phyloP scores from a whole-genome alignment of 1,140 invertebrate genomes.

The Cherax destructor region DNA sequence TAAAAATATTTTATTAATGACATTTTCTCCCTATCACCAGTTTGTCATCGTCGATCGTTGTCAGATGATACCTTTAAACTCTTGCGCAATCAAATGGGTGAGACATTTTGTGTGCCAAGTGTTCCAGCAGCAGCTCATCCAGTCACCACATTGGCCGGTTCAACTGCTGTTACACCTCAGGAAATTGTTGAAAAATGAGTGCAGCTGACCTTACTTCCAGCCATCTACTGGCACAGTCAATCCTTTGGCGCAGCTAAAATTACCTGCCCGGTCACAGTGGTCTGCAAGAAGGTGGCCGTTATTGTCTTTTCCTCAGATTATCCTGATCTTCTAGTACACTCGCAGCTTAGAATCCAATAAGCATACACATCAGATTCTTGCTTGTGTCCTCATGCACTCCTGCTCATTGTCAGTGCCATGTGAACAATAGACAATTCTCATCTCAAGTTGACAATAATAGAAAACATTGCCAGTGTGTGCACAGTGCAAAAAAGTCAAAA shows the following conservation, averaged over 20 bases:
- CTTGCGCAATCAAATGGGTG: slow-evolving; percentile 62
- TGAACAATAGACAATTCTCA: slow-evolving; percentile 46
- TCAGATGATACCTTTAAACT: slow-evolving; percentile 81
- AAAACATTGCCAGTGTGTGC: slow-evolving; percentile 61
- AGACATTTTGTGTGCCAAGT: slow-evolving; percentile 72
- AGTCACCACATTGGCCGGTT: slow-evolving; percentile 20
- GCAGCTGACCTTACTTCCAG: slow-evolving; percentile 71
- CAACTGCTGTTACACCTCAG: slow-evolving; percentile 61
- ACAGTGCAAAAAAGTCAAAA: slow-evolving; percentile 29
- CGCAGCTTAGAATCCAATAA: not conserved
- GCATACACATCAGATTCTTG: slow-evolving; percentile 61
- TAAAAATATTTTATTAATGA: not conserved
- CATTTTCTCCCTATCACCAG: slow-evolving; percentile 5
- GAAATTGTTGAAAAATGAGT: slow-evolving; percentile 70
- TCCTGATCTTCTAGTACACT: slow-evolving; percentile 12
- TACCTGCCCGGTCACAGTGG: slow-evolving; percentile 67
- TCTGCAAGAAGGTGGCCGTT: slow-evolving; percentile 67
- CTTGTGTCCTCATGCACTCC: slow-evolving; percentile 46
- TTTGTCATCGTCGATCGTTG: slow-evolving; percentile 80
- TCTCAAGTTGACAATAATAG: slow-evolving; percentile 35
- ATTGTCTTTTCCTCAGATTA: slow-evolving; percentile 66
- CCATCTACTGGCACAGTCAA: slow-evolving; percentile 69
- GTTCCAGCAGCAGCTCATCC: slow-evolving; percentile 56
- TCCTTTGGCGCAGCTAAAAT: slow-evolving; percentile 64
- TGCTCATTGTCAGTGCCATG: slow-evolving; percentile 55